Percentiles rank a stretch among this genome's conserved stretches.
Conservation (phyloP, 2,888 invertebrate species). For the Itoplectis maculator region DNA sequence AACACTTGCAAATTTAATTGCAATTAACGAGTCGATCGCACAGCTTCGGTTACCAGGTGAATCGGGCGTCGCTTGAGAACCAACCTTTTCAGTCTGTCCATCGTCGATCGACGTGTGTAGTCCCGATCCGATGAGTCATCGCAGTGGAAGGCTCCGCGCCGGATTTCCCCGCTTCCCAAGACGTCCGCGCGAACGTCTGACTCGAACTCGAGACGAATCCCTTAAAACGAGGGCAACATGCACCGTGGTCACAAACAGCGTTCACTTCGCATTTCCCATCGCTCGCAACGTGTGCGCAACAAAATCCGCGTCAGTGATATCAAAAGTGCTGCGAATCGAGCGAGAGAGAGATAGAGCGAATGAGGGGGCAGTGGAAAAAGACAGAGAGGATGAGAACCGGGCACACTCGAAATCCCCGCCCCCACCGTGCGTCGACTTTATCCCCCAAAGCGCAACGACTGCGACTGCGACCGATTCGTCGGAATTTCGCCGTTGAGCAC, state of each 20-base stretch:
- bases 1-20: too few relatives aligned
- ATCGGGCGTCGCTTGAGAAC: too few relatives aligned
- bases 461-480: constrained; percentile 14
- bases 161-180: constrained; percentile 21
- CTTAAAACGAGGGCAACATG: constrained; percentile 52
- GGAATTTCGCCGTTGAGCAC: neutral
- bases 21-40: too few relatives aligned
- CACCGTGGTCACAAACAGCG: constrained; percentile 41
- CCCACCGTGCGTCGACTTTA: constrained; percentile 25
- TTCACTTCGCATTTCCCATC: constrained; percentile 4
- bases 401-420: too few relatives aligned
- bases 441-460: constrained; percentile 14
- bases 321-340: neutral
- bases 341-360: too few relatives aligned
- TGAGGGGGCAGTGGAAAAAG: too few relatives aligned
- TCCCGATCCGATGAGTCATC: constrained; percentile 57
- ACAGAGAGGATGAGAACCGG: too few relatives aligned
- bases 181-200: constrained; percentile 14
- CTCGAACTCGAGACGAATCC: constrained; percentile 30
- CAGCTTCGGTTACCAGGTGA: too few relatives aligned
- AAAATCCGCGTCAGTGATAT: neutral
- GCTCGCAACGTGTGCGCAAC: too few relatives aligned
- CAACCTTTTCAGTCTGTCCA: constrained; percentile 62
- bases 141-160: too few relatives aligned
- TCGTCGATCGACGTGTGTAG: constrained; percentile 43